phyloP scores from a whole-genome alignment of 2,797 vertebrate genomes.

The Psittacula derbiana region DNA sequence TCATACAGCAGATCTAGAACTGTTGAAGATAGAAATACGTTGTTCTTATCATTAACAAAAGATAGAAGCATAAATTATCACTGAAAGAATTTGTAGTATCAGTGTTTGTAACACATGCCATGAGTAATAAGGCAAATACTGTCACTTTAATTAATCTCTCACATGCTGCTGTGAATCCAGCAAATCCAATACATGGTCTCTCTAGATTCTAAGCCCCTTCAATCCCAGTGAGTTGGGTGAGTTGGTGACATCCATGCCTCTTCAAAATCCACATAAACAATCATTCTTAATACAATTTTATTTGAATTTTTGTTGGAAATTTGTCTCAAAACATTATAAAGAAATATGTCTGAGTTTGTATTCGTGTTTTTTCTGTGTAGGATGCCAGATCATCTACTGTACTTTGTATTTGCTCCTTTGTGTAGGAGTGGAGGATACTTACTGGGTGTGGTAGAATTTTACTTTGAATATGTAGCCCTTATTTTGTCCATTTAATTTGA shows the following conservation, averaged over 20 bases:
- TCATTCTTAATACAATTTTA: neutral
- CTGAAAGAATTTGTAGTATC: neutral
- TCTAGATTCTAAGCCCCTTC: neutral
- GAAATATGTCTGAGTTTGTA: neutral
- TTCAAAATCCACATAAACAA: neutral
- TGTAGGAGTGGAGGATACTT: neutral
- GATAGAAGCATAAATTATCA: neutral
- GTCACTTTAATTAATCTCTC: constrained; percentile 7
- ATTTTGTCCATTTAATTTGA: neutral
- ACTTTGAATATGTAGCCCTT: constrained; percentile 66
- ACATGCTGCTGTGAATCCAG: constrained; percentile 8
- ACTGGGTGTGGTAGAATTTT: neutral
- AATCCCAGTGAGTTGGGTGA: accelerated
- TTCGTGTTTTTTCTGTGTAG: neutral
- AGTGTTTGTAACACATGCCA: neutral
- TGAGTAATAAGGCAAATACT: constrained; percentile 44
- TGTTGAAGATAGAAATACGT: neutral
- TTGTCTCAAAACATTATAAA: neutral
- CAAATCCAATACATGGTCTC: neutral
- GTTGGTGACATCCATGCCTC: neutral
- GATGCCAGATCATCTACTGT: neutral
- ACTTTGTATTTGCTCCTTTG: neutral
- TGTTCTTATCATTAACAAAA: neutral
- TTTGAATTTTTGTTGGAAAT: neutral
- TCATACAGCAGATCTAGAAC: constrained; percentile 32